Evolutionary conservation across 2,888 invertebrate genomes (phyloP).

Genomic region (Norana najaformis): DNA sequence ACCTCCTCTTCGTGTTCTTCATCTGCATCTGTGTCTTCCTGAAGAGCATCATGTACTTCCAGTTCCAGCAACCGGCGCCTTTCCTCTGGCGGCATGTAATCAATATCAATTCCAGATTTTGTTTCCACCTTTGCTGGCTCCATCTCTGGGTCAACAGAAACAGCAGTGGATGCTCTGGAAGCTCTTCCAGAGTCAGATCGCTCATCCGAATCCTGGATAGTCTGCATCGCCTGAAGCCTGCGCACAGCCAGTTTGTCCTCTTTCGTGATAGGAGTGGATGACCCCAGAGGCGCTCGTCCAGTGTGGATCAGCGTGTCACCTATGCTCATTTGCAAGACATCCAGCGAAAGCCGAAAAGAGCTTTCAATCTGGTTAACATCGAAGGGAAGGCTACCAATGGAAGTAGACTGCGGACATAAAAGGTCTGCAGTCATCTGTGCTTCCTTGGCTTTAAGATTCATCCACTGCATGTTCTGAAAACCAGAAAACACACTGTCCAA

Average conservation of each 20-base stretch:
- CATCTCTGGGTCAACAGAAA: neutral
- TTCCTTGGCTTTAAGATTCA: neutral
- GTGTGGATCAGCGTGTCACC: neutral
- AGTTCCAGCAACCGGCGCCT: neutral
- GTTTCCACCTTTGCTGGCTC: neutral
- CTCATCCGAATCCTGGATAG: neutral
- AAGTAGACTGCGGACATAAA: neutral
- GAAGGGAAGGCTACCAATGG: neutral
- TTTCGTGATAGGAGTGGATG: neutral
- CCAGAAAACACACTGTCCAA: neutral
- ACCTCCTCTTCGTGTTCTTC: neutral
- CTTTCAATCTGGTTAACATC: neutral
- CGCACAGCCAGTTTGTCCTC: neutral
- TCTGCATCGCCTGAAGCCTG: neutral
- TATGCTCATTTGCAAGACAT: neutral
- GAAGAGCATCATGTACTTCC: neutral
- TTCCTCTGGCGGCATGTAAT: neutral
- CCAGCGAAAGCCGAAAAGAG: neutral
- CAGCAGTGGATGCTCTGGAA: neutral
- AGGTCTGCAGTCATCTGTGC: neutral
- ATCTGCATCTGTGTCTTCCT: neutral
- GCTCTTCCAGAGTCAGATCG: slow-evolving; percentile 7
- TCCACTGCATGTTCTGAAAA: neutral
- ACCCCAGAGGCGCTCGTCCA: neutral
- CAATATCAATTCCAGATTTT: neutral